Percentiles rank a stretch among this genome's conserved stretches.
These are phyloP conservation scores for Nannobrachium achirus DNA, from an alignment of 2,113 vertebrate genomes.

Conservation along the genomic window DNA sequence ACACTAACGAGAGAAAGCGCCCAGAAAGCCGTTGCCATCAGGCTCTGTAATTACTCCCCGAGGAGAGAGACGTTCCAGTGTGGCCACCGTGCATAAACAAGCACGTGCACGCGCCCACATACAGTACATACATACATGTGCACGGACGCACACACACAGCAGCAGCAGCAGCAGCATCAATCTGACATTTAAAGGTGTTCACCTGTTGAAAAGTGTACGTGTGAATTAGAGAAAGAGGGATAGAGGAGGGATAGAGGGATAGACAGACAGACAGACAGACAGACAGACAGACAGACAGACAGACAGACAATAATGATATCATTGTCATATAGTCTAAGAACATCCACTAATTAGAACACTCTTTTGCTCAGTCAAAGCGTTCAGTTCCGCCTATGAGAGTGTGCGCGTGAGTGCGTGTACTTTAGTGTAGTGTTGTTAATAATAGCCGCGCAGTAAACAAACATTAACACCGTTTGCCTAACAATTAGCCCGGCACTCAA, in stretches of 20 bases:
- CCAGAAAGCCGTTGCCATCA: slow-evolving; percentile 54
- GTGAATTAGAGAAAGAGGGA: too few relatives aligned
- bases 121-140: slow-evolving; percentile 38
- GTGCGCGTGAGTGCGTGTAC: slow-evolving; percentile 15
- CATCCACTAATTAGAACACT: slow-evolving; percentile 52
- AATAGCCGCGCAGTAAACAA: slow-evolving; percentile 61
- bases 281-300: too few relatives aligned
- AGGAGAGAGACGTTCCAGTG: slow-evolving; percentile 58
- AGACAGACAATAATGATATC: slow-evolving; percentile 31
- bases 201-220: slow-evolving; percentile 64
- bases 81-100: slow-evolving; percentile 48
- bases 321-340: slow-evolving; percentile 43
- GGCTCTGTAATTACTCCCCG: slow-evolving; percentile 71
- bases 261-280: too few relatives aligned
- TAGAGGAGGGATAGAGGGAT: too few relatives aligned
- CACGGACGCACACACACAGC: slow-evolving; percentile 30
- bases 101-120: slow-evolving; percentile 13
- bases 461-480: slow-evolving; percentile 52
- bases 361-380: slow-evolving; percentile 3
- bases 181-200: slow-evolving; percentile 70
- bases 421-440: slow-evolving; percentile 6
- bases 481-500: slow-evolving; percentile 49
- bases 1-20: slow-evolving; percentile 73
- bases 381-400: background rate
- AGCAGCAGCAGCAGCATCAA: slow-evolving; percentile 39